A percentile compares a stretch with the other conserved stretches of the same genome.
These are phyloP conservation scores for Hemitrygon akajei DNA, from an alignment of 2,797 vertebrate species.

Conservation along the genomic window DNA sequence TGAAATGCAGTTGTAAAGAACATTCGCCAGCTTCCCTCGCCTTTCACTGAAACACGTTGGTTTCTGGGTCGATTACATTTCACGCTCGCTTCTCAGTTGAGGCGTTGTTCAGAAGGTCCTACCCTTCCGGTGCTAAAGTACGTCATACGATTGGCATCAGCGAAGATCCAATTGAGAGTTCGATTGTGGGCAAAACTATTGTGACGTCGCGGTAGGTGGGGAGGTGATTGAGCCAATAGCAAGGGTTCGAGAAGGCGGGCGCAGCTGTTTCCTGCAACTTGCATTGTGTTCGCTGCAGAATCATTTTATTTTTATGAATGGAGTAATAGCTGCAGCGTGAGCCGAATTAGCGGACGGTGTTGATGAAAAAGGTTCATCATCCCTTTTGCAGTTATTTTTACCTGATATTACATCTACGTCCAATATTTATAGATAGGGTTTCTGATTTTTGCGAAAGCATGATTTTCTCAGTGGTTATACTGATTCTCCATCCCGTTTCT, in stretches of 20 bases:
- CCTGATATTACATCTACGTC: neutral
- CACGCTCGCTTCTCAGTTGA: neutral
- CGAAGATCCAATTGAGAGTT: neutral
- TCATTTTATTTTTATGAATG: conserved; percentile 33
- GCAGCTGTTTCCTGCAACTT: neutral
- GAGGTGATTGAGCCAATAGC: neutral
- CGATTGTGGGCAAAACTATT: neutral
- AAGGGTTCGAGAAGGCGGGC: neutral
- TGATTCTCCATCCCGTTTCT: neutral
- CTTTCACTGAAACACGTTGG: neutral
- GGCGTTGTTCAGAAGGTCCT: neutral
- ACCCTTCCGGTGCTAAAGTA: neutral
- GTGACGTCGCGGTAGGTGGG: neutral
- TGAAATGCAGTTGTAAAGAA: neutral
- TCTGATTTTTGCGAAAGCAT: neutral
- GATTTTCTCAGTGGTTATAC: neutral
- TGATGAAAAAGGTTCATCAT: neutral
- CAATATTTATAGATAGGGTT: neutral
- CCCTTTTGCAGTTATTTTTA: neutral
- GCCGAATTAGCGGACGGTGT: neutral
- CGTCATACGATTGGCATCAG: neutral
- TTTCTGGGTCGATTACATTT: neutral
- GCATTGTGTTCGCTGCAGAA: neutral
- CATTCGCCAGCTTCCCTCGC: neutral
- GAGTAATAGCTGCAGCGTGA: neutral